Evolutionary conservation across 1,140 invertebrate genomes (phyloP), one percentile per base, ranked within the genome.

Genomic region (Zeugodacus cucurbitae): DNA sequence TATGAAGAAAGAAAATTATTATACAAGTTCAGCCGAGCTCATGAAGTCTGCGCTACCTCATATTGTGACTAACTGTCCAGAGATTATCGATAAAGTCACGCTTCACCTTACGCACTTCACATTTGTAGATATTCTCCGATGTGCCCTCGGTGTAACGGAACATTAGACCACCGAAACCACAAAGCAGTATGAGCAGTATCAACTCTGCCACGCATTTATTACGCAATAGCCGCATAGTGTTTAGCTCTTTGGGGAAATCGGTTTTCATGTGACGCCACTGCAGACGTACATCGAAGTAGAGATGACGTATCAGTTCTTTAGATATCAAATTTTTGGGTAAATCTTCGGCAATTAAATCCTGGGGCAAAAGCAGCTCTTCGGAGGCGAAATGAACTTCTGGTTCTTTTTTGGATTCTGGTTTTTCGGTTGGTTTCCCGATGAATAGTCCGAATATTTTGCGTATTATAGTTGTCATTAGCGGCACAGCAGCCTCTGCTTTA

Each of bases 61-160:
- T 93, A 92, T 96, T 96, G 91, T 97, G 96, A 93, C 96, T 97
- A 88, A 95, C 95, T 67, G 95, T 94, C 97, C 97, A 98, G 34
- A 98, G 93, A 67, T 95, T 95, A 90, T 98, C 97, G 82, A 98
- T 95, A 90, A 98, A 98, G 91, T 98, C 97, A 4, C 97, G 94
- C 90, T 98, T 97, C 0, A 98, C 97, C 90, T 97, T 94, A 90
- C 97, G 97, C 32, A 97, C 97, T 20, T 97, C 96, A 90, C 97
- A 98, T 94, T 98, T 98, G 93, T 97, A 98, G 88, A 96, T 97
- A 58, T 96, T 95, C 91, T 98, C 97, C 90, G 97, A 97, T 8
- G 96, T 95, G 7, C 97, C 97, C 90, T 98, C 97, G 7, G 96
- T 96, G 89, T 96, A 96, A 67, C 96, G 95, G 90, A 98, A 97